A percentile compares a stretch with the other conserved stretches of the same genome.
phyloP scores from a whole-genome alignment of 2,888 invertebrate species.

The Nasonia oneida region DNA sequence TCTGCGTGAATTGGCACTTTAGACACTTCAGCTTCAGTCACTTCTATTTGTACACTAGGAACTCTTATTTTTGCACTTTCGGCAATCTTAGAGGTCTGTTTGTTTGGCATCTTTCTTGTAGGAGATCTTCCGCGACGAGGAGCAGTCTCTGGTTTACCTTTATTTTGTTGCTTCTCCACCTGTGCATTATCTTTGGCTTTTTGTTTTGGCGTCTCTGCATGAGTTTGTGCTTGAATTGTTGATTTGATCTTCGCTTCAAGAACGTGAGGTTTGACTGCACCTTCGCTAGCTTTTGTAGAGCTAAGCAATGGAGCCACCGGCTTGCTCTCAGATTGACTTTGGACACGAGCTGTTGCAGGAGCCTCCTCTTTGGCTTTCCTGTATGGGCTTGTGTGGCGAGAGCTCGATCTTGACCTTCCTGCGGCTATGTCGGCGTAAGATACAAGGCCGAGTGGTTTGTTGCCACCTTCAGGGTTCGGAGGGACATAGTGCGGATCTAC shows the following conservation, averaged over 20 bases:
- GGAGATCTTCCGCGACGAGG: constrained; percentile 81
- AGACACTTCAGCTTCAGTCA: constrained; percentile 54
- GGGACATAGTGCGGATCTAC: constrained; percentile 88
- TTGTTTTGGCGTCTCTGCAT: constrained; percentile 19
- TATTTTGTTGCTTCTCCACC: constrained; percentile 45
- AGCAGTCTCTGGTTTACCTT: constrained; percentile 68
- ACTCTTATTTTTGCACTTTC: constrained; percentile 50
- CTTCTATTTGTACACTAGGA: constrained; percentile 64
- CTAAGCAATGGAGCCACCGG: not conserved
- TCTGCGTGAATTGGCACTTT: constrained; percentile 4
- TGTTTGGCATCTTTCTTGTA: constrained; percentile 72
- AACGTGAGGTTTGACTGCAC: constrained; percentile 24
- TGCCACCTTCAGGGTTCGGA: constrained; percentile 78
- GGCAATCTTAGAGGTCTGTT: not conserved
- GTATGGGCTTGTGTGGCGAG: constrained; percentile 74
- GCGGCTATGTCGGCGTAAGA: constrained; percentile 87
- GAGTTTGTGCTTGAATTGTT: constrained; percentile 20
- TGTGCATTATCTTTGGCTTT: constrained; percentile 51
- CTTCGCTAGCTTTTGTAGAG: constrained; percentile 20
- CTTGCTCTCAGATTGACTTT: not conserved
- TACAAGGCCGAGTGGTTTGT: constrained; percentile 66
- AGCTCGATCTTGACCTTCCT: constrained; percentile 81
- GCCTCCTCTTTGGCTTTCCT: constrained; percentile 71
- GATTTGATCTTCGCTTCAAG: constrained; percentile 44
- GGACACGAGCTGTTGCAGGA: constrained; percentile 42